Evolutionary conservation across 1,140 invertebrate species (phyloP), one percentile per base, ranked within the genome.

Genomic region (Tetraneura akinire): DNA sequence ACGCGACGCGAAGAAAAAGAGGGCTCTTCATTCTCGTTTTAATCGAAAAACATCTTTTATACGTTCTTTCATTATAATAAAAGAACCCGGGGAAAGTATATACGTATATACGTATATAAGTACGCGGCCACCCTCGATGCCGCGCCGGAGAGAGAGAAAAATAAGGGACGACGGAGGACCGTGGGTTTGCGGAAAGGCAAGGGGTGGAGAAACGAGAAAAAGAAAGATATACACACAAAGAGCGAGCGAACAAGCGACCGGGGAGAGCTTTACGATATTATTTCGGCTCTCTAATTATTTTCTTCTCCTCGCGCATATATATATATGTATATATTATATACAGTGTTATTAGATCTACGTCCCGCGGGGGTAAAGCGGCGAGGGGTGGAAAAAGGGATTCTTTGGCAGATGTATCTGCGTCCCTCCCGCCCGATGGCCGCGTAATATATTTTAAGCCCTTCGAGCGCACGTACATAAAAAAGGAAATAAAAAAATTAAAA

Each of bases 241-340:
- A n/a, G 10, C 14, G 29, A 6, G 23, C 5, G 68, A 32, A 9
- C 6, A 49, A 53, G 70, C 23, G 51, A 53, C 11, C 3, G 70
- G 21, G 57, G n/a, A 76, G 49, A 57, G 71, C 32, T 74, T 74
- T 74, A 74, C 74, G 74, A 78, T 78, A 78, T 78, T 62, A 60
- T 78, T 78, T 78, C 74, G 74, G 74, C 74, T 78, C 74, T 78
- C 55, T 78, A 78, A 78, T 78, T 78, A 78, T 78, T 78, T 78
- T 78, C 74, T 78, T 55, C 74, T 60, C 53, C 29, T 6, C 49
- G 26, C 53, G 21, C 32, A n/a, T n/a, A n/a, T n/a, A n/a, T n/a
- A n/a, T n/a, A n/a, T n/a, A n/a, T n/a, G n/a, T n/a, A n/a, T n/a
- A n/a, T n/a, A n/a, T n/a, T n/a, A 37, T 37, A 37, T 37, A 37